These are phyloP conservation scores for Zygaena filipendulae DNA, from an alignment of 2,888 invertebrate species.

Conservation along the genomic window DNA sequence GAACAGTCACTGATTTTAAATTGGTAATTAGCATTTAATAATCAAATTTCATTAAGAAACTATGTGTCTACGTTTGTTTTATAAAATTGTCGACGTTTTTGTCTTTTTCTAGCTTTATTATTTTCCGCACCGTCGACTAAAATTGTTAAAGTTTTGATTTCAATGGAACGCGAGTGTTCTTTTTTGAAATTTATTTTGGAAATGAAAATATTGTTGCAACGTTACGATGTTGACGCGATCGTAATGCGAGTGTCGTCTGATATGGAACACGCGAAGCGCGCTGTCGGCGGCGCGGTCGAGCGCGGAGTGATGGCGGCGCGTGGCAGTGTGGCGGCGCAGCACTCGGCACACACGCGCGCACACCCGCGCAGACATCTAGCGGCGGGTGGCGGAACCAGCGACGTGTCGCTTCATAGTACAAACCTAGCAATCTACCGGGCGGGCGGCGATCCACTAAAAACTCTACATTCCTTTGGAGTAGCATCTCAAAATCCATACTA, in stretches of 20 bases:
- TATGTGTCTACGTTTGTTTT: background rate
- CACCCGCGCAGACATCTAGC: conserved; percentile 38
- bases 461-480: background rate
- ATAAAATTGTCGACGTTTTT: no score
- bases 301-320: conserved; percentile 59
- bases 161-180: no score
- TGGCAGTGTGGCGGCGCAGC: conserved; percentile 41
- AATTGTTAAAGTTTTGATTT: no score
- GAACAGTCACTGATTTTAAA: conserved; percentile 51
- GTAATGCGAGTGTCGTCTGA: conserved; percentile 33
- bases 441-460: conserved; percentile 20
- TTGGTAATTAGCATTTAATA: no score
- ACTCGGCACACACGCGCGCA: conserved; percentile 60
- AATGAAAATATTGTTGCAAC: conserved; percentile 16
- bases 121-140: no score
- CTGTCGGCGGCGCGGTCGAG: conserved; percentile 59
- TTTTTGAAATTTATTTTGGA: no score
- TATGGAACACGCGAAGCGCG: conserved; percentile 48
- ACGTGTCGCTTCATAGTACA: conserved; percentile 14
- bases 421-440: no score
- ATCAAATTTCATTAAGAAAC: conserved; percentile 30
- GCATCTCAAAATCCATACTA: no score
- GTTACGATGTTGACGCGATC: conserved; percentile 47
- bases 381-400: conserved; percentile 45
- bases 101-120: no score